Base-by-base conservation (phyloP, 2,888 invertebrate genomes). In the Slavum lentiscoides region DNA sequence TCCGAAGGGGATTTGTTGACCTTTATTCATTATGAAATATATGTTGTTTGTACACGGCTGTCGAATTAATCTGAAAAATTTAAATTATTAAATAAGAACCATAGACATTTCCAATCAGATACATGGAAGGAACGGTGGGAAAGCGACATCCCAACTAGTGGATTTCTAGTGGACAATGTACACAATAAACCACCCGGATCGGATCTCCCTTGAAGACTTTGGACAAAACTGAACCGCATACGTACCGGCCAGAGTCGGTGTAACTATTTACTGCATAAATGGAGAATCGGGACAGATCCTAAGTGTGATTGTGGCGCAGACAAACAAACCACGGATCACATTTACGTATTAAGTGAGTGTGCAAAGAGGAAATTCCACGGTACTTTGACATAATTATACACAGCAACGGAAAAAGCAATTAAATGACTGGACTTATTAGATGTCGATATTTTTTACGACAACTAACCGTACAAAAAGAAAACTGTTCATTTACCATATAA, bases 311-410 rank as follows among this genome's bases (percentile, higher is more conserved):
- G n/a, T 66, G 62, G 62, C 6, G 39, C 39, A 66, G 39, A 39
- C 17, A 39, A 7, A 15, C 19, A 39, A 66, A 66, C 7, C 7
- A 66, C 39, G 30, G 13, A 30, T 13, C 62, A 62, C 62, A 62
- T n/a, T n/a, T n/a, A n/a, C n/a, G n/a, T 62, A 62, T 30, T 62
- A 62, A 62, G 17, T 62, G 62, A 62, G 15, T 66, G 64, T 15
- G 8, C 64, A 66, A 66, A 66, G 39, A 66, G 39, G 39, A 39
- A 66, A 66, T 39, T 8, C 64, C 13, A 30, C 7, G 30, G 21
- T 43, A 43, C 23, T 21, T 61, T 62, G 30, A 30, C 62, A 30
- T 15, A 62, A 23, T 30, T 62, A 30, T 7, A 13, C 6, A n/a
- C 62, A 23, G 62, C 15, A 30, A 62, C 30, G 5, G 62, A 30